phyloP scores from a whole-genome alignment of 2,797 vertebrate species.

The Scolopax rusticola region DNA sequence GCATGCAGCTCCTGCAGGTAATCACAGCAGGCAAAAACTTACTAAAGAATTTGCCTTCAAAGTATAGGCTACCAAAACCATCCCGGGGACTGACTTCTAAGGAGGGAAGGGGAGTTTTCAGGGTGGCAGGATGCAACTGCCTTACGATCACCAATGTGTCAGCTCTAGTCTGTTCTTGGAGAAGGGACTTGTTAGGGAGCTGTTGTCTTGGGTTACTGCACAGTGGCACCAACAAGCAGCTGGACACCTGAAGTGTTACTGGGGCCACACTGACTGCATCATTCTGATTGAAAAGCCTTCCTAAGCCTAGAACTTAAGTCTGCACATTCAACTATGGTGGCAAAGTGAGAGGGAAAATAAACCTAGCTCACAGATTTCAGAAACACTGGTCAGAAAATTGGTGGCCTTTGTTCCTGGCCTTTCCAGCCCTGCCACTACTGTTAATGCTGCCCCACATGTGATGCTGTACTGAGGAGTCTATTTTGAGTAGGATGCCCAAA shows the following conservation, averaged over 20 bases:
- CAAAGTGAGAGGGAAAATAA: neutral
- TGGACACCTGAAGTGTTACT: neutral
- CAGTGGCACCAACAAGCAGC: neutral
- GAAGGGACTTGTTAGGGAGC: neutral
- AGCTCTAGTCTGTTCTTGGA: neutral
- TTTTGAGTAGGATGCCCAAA: neutral
- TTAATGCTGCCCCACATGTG: neutral
- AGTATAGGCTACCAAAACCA: neutral
- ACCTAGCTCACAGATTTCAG: neutral
- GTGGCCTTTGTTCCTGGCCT: neutral
- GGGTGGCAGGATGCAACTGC: fast-evolving
- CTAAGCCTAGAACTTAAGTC: neutral
- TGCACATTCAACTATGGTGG: neutral
- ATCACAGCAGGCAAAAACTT: neutral
- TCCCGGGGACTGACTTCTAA: neutral
- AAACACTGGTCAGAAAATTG: neutral
- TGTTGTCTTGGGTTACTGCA: neutral
- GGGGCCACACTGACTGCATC: neutral
- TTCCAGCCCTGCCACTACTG: neutral
- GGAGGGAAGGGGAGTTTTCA: neutral
- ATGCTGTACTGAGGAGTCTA: neutral
- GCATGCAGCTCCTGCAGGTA: neutral
- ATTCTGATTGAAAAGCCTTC: neutral
- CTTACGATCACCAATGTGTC: neutral
- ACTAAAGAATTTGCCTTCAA: neutral